These are phyloP conservation scores for Seriola aureovittata DNA, from an alignment of 2,113 vertebrate genomes.

Conservation along the genomic window DNA sequence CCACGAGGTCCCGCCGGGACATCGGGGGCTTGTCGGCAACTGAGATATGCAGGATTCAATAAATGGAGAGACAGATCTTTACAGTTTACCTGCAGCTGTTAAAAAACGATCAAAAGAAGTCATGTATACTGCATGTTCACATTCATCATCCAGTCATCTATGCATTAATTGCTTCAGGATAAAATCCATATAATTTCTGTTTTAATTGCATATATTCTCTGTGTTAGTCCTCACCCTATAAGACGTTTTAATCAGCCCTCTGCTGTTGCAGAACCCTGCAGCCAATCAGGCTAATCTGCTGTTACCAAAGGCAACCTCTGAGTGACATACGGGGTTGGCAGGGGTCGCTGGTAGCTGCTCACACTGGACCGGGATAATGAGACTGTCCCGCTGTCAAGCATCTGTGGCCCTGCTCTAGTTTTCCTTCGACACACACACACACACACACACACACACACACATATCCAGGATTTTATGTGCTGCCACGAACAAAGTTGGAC, in stretches of 20 bases:
- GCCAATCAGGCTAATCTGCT: constrained; percentile 59
- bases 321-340: constrained; percentile 68
- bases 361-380: constrained; percentile 71
- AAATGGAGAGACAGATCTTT: constrained; percentile 12
- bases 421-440: constrained; percentile 24
- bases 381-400: constrained; percentile 75
- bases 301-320: constrained; percentile 52
- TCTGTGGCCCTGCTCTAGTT: constrained; percentile 71
- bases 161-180: neutral
- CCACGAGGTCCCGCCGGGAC: constrained; percentile 42
- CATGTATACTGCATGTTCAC: neutral
- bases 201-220: neutral
- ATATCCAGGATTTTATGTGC: neutral
- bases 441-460: neutral
- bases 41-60: neutral
- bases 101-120: neutral
- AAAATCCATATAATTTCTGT: neutral
- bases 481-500: neutral
- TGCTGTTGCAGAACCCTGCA: constrained; percentile 7
- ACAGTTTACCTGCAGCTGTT: constrained; percentile 18
- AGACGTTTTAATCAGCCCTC: constrained; percentile 24
- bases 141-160: neutral
- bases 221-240: constrained; percentile 1
- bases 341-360: constrained; percentile 55
- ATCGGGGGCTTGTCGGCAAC: neutral